Percentiles rank a stretch among this genome's conserved stretches.
Evolutionary conservation across 2,113 vertebrate genomes (phyloP).

Genomic region (Dromiciops gliroides): DNA sequence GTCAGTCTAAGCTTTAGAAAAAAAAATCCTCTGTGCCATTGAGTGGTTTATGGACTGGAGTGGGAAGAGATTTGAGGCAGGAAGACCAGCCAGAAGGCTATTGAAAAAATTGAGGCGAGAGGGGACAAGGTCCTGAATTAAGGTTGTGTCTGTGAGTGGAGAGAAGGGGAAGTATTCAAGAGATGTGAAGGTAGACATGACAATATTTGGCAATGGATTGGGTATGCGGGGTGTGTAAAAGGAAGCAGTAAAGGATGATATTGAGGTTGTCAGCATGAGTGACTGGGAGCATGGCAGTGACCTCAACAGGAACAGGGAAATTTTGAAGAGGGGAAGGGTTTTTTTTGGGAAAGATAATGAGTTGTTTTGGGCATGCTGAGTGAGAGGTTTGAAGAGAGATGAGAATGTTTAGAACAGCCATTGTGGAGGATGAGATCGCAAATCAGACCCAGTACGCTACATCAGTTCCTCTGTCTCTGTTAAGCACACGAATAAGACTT

Average conservation of each 20-base stretch:
- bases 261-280: not conserved
- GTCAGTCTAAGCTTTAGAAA: not conserved
- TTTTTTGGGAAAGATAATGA: not conserved
- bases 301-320: not conserved
- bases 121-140: not conserved
- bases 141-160: not conserved
- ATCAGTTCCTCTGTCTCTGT: too few relatives aligned
- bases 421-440: too few relatives aligned
- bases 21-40: not conserved
- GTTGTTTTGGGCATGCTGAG: not conserved
- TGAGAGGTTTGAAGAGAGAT: too few relatives aligned
- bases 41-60: not conserved
- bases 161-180: not conserved
- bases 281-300: not conserved
- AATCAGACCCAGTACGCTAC: too few relatives aligned
- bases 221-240: not conserved
- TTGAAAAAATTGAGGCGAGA: not conserved
- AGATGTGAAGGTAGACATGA: not conserved
- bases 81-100: not conserved
- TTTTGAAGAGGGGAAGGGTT: not conserved
- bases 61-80: not conserved
- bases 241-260: not conserved
- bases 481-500: too few relatives aligned
- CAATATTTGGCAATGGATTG: not conserved
- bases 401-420: too few relatives aligned